Percentiles rank a stretch among this genome's conserved stretches.
Conservation (phyloP, 2,797 vertebrate species). For the Silurus lanzhouensis region DNA sequence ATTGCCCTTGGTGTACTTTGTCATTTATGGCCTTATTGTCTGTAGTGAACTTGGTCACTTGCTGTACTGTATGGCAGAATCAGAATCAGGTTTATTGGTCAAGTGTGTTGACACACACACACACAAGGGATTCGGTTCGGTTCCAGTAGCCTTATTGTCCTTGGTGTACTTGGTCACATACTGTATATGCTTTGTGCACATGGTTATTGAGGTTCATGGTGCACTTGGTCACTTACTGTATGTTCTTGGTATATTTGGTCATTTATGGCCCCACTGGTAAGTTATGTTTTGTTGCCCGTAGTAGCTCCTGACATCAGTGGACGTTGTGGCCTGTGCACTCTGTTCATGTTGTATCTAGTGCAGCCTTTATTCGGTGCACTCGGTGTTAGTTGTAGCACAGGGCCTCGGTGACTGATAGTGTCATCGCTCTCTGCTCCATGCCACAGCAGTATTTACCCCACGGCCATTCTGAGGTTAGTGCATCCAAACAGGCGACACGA, state of each 20-base stretch:
- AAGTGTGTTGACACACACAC: too few species aligned
- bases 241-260: background rate
- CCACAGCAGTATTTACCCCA: constrained; percentile 30
- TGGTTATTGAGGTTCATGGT: background rate
- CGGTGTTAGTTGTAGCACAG: background rate
- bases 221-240: too few species aligned
- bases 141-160: too few species aligned
- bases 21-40: too few species aligned
- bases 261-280: background rate
- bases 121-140: too few species aligned
- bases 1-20: background rate
- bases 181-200: too few species aligned
- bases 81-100: too few species aligned
- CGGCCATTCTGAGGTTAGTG: constrained; percentile 15
- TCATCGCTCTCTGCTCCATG: background rate
- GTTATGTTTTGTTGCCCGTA: background rate
- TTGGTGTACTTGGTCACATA: too few species aligned
- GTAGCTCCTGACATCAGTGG: background rate
- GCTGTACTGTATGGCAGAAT: too few species aligned
- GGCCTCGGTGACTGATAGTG: constrained; percentile 20
- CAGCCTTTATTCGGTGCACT: background rate
- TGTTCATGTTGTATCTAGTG: background rate
- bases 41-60: too few species aligned
- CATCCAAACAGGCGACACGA: constrained; percentile 46
- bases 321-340: background rate